Conservation (phyloP, 2,888 invertebrate species). For the Allolobophora icterica region DNA sequence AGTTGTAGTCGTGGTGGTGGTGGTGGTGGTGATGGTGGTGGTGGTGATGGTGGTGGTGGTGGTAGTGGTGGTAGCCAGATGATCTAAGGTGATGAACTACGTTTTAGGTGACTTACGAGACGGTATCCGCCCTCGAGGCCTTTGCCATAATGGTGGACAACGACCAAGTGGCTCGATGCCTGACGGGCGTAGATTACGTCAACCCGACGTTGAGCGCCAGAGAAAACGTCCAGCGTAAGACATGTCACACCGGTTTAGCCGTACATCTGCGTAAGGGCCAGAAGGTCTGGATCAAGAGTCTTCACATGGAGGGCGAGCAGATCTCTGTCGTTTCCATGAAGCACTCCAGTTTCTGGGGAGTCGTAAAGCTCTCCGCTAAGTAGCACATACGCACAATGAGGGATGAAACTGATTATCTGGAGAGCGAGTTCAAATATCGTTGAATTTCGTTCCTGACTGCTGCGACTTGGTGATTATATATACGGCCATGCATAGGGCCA, state of each 20-base stretch:
- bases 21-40: no score
- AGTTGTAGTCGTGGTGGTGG: background rate
- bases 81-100: background rate
- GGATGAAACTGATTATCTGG: background rate
- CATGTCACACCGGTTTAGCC: background rate
- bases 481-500: background rate
- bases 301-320: background rate
- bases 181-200: conserved; percentile 13
- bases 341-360: conserved; percentile 25
- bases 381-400: background rate
- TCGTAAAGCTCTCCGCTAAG: background rate
- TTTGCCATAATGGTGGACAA: conserved; percentile 22
- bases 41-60: no score
- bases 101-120: conserved; percentile 2
- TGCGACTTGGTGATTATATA: background rate
- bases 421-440: background rate
- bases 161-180: background rate
- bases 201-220: background rate
- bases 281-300: conserved; percentile 21
- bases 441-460: background rate
- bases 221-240: background rate
- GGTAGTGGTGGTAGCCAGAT: background rate
- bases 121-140: conserved; percentile 13
- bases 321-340: conserved; percentile 3
- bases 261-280: background rate